Base-by-base conservation (phyloP, 2,888 invertebrate genomes). In the Merodon equestris region DNA sequence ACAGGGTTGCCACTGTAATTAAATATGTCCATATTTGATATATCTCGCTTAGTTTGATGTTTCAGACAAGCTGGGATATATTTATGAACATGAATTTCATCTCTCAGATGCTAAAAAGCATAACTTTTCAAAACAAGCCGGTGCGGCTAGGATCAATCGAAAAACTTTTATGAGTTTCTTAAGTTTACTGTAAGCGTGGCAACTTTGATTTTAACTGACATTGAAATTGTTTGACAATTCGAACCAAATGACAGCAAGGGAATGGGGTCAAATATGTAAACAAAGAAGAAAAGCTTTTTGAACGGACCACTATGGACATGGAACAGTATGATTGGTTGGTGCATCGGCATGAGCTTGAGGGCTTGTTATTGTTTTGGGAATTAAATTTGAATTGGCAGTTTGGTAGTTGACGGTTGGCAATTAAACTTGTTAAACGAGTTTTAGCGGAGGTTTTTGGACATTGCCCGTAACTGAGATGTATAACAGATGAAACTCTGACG, bases 1-100 rank as follows among this genome's bases (percentile, higher is more conserved):
- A 9, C 14, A 38, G 64, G 34, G 76, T 60, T 76, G 71, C 66
- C 71, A 17, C 50, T 7, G 14, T 17, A 7, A 12, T 7, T 3
- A 7, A 40, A n/a, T 40, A 40, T 7, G 40, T n/a, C n/a, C n/a
- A n/a, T n/a, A n/a, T n/a, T n/a, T n/a, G n/a, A n/a, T n/a, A n/a
- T n/a, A n/a, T n/a, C n/a, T n/a, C n/a, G n/a, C n/a, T n/a, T n/a
- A n/a, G n/a, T n/a, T n/a, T n/a, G n/a, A n/a, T n/a, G n/a, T n/a
- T n/a, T n/a, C n/a, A n/a, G n/a, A n/a, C n/a, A n/a, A n/a, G n/a
- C n/a, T n/a, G n/a, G n/a, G n/a, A n/a, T n/a, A n/a, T n/a, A n/a
- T n/a, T n/a, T n/a, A n/a, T n/a, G n/a, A n/a, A n/a, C n/a, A n/a
- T n/a, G n/a, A n/a, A n/a, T n/a, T n/a, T n/a, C n/a, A n/a, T n/a